phyloP scores from a whole-genome alignment of 2,797 vertebrate species.

The Halcyon chelicuti region DNA sequence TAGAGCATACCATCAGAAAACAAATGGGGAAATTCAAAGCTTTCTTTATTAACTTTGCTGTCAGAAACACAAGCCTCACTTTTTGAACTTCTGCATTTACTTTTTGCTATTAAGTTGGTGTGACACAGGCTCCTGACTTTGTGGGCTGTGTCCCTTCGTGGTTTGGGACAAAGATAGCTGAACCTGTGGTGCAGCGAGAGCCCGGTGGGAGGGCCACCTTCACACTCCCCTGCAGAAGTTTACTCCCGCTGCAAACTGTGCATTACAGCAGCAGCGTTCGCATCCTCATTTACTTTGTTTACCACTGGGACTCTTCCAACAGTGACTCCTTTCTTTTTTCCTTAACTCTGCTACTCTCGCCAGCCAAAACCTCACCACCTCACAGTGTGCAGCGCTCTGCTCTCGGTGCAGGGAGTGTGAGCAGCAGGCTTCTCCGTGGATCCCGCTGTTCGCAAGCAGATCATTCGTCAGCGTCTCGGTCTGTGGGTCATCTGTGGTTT shows the following conservation, averaged over 20 bases:
- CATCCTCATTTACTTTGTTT: conserved; percentile 52
- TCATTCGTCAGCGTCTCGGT: neutral
- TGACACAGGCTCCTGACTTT: conserved; percentile 18
- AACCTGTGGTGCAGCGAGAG: neutral
- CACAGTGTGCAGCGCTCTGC: neutral
- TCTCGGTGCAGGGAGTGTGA: neutral
- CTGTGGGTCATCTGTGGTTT: neutral
- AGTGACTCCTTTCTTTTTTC: conserved; percentile 9
- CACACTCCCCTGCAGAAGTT: conserved; percentile 53
- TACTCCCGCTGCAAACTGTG: neutral
- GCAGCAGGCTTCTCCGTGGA: neutral
- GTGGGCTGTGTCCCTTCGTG: conserved; percentile 32
- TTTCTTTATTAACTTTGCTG: neutral
- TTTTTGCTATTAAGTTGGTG: conserved; percentile 9
- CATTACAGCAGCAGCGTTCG: neutral
- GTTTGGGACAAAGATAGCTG: neutral
- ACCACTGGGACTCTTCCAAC: conserved; percentile 39
- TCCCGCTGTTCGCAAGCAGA: neutral
- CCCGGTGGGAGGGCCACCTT: conserved; percentile 58
- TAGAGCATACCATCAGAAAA: neutral
- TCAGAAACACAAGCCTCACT: conserved; percentile 22
- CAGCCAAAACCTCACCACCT: neutral
- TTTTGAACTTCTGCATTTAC: conserved; percentile 48
- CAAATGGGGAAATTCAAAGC: neutral
- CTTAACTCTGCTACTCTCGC: neutral